Percentiles rank a stretch among this genome's conserved stretches.
Evolutionary conservation across 2,113 vertebrate species (phyloP).

Genomic region (Chlamydotis undulata): DNA sequence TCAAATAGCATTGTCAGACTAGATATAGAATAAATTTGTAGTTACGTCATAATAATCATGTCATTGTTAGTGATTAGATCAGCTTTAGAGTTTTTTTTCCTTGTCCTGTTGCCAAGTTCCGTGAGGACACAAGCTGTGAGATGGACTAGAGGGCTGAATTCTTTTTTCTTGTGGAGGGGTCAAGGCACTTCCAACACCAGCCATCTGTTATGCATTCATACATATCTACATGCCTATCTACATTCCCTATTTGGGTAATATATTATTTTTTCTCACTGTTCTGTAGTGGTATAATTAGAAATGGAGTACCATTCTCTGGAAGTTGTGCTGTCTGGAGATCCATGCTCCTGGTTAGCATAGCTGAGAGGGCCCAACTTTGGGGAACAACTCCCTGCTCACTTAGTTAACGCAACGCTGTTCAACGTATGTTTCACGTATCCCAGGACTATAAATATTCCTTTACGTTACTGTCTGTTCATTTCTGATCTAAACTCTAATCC

Average conservation of each 20-base stretch:
- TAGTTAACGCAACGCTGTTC: not conserved
- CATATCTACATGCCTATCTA: not conserved
- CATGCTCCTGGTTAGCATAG: not conserved
- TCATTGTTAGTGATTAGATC: slow-evolving; percentile 2
- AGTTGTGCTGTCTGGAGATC: not conserved
- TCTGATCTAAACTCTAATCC: not conserved
- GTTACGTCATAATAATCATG: slow-evolving; percentile 8
- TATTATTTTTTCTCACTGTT: not conserved
- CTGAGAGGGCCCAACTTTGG: not conserved
- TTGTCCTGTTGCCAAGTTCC: not conserved
- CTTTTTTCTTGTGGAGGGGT: not conserved
- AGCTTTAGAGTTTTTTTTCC: not conserved
- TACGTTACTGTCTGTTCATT: not conserved
- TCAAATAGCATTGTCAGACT: slow-evolving; percentile 9
- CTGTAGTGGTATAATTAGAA: not conserved
- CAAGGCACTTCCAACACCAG: not conserved
- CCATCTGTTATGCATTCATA: not conserved
- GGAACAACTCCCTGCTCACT: not conserved
- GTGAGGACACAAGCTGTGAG: not conserved
- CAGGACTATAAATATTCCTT: not conserved
- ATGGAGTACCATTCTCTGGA: not conserved
- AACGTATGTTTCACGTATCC: rapidly evolving
- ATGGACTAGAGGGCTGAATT: not conserved
- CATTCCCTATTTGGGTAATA: not conserved
- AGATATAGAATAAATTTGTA: not conserved